A percentile compares a stretch with the other conserved stretches of the same genome.
Evolutionary conservation across 2,113 vertebrate genomes (phyloP).

Genomic region (Monopterus albus): DNA sequence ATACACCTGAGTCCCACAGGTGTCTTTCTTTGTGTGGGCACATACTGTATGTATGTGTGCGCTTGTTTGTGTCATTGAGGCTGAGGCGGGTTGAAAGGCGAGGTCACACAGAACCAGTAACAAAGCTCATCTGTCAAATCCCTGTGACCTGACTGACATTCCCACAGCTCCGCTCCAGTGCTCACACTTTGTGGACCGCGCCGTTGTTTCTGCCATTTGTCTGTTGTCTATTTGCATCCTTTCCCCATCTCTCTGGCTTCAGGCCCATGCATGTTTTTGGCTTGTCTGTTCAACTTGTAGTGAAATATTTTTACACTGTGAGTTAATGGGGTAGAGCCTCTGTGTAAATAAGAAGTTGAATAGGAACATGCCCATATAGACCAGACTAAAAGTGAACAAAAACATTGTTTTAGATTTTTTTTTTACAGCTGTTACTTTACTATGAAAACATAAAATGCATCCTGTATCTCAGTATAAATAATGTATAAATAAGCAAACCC

Average conservation of each 20-base stretch:
- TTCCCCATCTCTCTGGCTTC: conserved; percentile 29
- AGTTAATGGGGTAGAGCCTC: conserved; percentile 47
- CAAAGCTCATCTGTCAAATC: conserved; percentile 77
- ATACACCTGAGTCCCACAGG: conserved; percentile 14
- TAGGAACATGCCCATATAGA: conserved; percentile 39
- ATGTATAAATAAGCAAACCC: neutral
- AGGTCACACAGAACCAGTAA: conserved; percentile 67
- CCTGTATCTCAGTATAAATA: neutral
- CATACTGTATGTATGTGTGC: conserved; percentile 11
- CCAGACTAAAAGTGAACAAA: conserved; percentile 19
- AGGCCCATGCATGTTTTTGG: conserved; percentile 45
- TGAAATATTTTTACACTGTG: conserved; percentile 70
- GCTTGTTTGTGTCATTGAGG: conserved; percentile 66
- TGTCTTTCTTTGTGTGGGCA: neutral
- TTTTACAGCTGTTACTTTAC: neutral
- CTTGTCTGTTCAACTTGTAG: conserved; percentile 49
- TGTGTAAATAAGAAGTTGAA: conserved; percentile 56
- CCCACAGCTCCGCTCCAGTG: conserved; percentile 61
- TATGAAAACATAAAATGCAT: conserved; percentile 1
- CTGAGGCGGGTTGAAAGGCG: conserved; percentile 70
- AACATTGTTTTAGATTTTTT: neutral
- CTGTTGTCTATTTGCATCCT: conserved; percentile 75
- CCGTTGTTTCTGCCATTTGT: conserved; percentile 72
- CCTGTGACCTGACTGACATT: conserved; percentile 73
- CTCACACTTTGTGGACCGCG: conserved; percentile 54